Evolutionary conservation across 2,113 vertebrate genomes (phyloP).

Genomic region (Typhlomys cinereus): DNA sequence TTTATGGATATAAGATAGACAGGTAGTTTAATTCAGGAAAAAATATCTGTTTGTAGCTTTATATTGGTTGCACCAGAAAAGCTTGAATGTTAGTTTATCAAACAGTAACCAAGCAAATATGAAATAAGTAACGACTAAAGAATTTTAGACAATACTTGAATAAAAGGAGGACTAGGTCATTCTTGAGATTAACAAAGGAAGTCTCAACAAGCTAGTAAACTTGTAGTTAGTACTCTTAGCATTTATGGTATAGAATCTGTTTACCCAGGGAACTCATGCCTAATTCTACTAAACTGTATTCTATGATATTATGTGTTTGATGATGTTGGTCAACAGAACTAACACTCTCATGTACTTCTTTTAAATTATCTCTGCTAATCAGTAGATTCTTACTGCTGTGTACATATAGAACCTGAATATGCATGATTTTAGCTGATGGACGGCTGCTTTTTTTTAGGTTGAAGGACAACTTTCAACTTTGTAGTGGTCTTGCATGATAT

Average conservation of each 20-base stretch:
- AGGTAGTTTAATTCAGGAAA: not conserved
- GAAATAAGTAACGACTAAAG: not conserved
- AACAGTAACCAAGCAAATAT: not conserved
- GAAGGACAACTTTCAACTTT: not conserved
- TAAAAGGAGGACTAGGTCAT: not conserved
- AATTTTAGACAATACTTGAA: not conserved
- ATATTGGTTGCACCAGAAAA: not conserved
- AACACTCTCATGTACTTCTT: not conserved
- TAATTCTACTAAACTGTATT: not conserved
- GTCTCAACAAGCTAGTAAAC: conserved; percentile 13
- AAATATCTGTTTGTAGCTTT: not conserved
- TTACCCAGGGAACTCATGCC: not conserved
- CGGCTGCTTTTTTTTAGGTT: conserved; percentile 3
- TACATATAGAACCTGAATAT: not conserved
- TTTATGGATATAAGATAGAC: not conserved
- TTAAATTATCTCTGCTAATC: not conserved
- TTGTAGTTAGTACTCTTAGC: not conserved
- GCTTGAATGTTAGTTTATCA: not conserved
- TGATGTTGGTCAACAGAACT: not conserved
- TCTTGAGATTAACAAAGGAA: conserved; percentile 48
- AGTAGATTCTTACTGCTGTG: not conserved
- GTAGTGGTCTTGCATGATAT: not conserved
- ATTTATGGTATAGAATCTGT: not conserved
- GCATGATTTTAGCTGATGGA: not conserved
- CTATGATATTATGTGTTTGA: not conserved